A percentile compares a stretch with the other conserved stretches of the same genome.
phyloP scores from a whole-genome alignment of 2,113 vertebrate genomes.

The Rhinogobius similis region DNA sequence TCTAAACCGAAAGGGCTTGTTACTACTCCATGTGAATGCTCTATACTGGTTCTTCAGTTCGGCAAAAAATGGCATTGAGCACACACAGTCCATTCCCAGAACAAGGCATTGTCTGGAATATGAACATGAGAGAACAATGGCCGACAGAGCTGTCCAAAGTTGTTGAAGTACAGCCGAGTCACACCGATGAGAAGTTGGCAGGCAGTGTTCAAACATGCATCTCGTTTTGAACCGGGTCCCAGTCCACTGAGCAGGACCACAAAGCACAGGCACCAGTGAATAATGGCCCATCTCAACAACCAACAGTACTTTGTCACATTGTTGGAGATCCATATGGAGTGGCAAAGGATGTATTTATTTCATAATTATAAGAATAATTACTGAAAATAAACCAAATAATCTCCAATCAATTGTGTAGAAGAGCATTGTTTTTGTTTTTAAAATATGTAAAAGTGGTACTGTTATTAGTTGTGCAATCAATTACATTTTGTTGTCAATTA shows the following conservation, averaged over 20 bases:
- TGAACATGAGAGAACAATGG: background rate
- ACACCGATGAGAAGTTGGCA: constrained; percentile 5
- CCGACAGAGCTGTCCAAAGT: constrained; percentile 3
- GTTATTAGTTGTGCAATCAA: background rate
- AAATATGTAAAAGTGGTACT: too few species aligned
- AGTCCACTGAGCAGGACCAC: constrained; percentile 5
- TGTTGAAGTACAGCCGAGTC: background rate
- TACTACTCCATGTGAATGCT: background rate
- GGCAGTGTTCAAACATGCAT: constrained; percentile 10
- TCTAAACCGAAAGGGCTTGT: background rate
- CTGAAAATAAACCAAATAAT: background rate
- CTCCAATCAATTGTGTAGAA: background rate
- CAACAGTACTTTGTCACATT: background rate
- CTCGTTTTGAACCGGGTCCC: constrained; percentile 11
- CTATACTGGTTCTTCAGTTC: background rate
- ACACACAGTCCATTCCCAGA: background rate
- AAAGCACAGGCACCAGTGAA: constrained; percentile 24
- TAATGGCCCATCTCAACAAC: constrained; percentile 5
- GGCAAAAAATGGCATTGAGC: background rate
- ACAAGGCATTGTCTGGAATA: constrained; percentile 7
- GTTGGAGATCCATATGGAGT: background rate
- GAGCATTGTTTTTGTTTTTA: too few species aligned
- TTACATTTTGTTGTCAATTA: background rate
- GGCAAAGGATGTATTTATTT: background rate
- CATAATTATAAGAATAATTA: background rate